A percentile compares a stretch with the other conserved stretches of the same genome.
Evolutionary conservation across 2,888 invertebrate species (phyloP).

Genomic region (Macaria notata): DNA sequence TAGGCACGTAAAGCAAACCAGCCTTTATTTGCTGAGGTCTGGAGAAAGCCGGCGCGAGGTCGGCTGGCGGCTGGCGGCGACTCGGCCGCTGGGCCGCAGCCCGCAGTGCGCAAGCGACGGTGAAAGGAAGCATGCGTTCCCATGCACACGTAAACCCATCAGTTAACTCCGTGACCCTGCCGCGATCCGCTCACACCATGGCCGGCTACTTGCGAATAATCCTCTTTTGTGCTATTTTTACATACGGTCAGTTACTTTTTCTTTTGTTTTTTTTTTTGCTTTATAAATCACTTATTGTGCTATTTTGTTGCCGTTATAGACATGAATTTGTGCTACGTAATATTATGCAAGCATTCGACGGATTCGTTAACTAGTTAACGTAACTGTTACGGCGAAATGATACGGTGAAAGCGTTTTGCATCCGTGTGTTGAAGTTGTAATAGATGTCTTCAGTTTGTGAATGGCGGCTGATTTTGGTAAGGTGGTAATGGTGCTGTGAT

Average conservation of each 20-base stretch:
- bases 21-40: slow-evolving; percentile 54
- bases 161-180: slow-evolving; percentile 42
- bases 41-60: slow-evolving; percentile 74
- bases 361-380: slow-evolving; percentile 57
- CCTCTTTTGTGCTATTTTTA: slow-evolving; percentile 67
- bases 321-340: slow-evolving; percentile 47
- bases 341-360: slow-evolving; percentile 68
- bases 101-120: slow-evolving; percentile 73
- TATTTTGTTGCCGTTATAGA: slow-evolving; percentile 21
- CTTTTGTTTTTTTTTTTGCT: background rate
- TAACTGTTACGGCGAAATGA: slow-evolving; percentile 64
- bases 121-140: slow-evolving; percentile 72
- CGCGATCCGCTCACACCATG: slow-evolving; percentile 55
- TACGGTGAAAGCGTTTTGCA: slow-evolving; percentile 66
- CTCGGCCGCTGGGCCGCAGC: slow-evolving; percentile 7
- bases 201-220: slow-evolving; percentile 64
- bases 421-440: slow-evolving; percentile 37
- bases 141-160: slow-evolving; percentile 40
- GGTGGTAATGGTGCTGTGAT: too few species aligned
- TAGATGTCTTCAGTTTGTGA: slow-evolving; percentile 11
- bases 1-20: slow-evolving; percentile 17
- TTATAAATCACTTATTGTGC: background rate
- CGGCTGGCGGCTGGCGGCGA: slow-evolving; percentile 53
- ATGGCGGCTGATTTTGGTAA: too few species aligned
- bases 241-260: slow-evolving; percentile 65